These are phyloP conservation scores for Orchestes rusci DNA, from an alignment of 2,888 invertebrate species.

Conservation along the genomic window DNA sequence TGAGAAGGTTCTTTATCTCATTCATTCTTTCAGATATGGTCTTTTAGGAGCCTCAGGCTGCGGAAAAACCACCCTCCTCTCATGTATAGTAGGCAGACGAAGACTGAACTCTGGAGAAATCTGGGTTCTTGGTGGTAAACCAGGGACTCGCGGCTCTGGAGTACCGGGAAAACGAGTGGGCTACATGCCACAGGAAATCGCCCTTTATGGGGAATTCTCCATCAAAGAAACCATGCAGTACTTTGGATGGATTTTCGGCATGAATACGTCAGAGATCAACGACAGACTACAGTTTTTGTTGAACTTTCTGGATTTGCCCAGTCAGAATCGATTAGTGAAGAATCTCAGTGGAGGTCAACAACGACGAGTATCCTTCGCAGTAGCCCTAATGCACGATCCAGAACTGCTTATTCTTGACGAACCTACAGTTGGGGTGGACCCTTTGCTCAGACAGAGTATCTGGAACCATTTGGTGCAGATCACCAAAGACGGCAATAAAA, in stretches of 20 bases:
- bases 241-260: slow-evolving; percentile 93
- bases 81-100: slow-evolving; percentile 85
- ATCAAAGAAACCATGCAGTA: slow-evolving; percentile 94
- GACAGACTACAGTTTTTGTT: slow-evolving; percentile 78
- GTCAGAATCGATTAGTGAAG: slow-evolving; percentile 71
- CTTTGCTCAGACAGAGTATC: slow-evolving; percentile 82
- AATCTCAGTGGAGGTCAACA: slow-evolving; percentile 79
- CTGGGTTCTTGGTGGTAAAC: slow-evolving; percentile 83
- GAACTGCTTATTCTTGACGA: slow-evolving; percentile 86
- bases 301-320: slow-evolving; percentile 85
- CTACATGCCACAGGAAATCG: slow-evolving; percentile 94
- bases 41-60: slow-evolving; percentile 92
- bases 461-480: slow-evolving; percentile 91
- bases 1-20: too few relatives aligned
- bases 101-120: slow-evolving; percentile 81
- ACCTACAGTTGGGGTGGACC: slow-evolving; percentile 90
- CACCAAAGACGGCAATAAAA: slow-evolving; percentile 83
- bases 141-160: slow-evolving; percentile 83
- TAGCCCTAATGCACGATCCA: slow-evolving; percentile 82
- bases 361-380: slow-evolving; percentile 80
- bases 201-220: slow-evolving; percentile 85
- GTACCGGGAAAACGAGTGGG: slow-evolving; percentile 87
- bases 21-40: slow-evolving; percentile 70
- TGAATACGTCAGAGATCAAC: slow-evolving; percentile 74
- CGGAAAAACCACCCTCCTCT: slow-evolving; percentile 91